A percentile compares a stretch with the other conserved stretches of the same genome.
These are phyloP conservation scores for Bombus huntii DNA, from an alignment of 1,140 invertebrate genomes.

Conservation along the genomic window DNA sequence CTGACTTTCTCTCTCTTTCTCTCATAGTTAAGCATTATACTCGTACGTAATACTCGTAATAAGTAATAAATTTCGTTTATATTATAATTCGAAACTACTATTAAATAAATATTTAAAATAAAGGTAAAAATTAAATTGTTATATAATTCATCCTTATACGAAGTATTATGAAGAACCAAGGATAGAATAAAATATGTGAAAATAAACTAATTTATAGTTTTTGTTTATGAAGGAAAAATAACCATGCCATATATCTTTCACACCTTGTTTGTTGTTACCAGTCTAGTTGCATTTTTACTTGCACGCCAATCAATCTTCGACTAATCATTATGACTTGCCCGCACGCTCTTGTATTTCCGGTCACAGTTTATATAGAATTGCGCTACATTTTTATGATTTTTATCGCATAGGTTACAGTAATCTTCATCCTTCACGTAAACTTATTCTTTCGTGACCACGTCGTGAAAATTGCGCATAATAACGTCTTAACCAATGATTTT, in stretches of 20 bases:
- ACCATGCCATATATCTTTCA: neutral
- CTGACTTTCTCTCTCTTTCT: too few species aligned
- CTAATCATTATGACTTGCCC: neutral
- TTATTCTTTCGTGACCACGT: too few species aligned
- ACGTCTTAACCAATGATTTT: neutral
- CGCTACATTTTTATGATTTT: neutral
- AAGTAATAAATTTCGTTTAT: slow-evolving; percentile 1
- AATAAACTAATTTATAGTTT: neutral
- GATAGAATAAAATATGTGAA: neutral
- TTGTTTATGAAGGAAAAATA: neutral
- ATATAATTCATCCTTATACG: neutral
- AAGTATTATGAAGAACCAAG: neutral
- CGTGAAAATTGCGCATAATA: slow-evolving; percentile 6
- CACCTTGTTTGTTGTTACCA: neutral
- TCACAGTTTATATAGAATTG: neutral
- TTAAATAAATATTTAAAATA: too few species aligned
- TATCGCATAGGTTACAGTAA: slow-evolving; percentile 1
- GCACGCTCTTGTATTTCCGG: neutral
- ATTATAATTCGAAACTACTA: neutral
- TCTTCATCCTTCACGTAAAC: neutral
- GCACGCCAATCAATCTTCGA: neutral
- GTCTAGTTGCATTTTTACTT: neutral
- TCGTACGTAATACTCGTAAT: too few species aligned
- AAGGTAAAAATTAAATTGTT: neutral
- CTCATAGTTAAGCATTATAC: neutral